These are phyloP conservation scores for Planiliza haematocheilus DNA, from an alignment of 2,113 vertebrate genomes.

Conservation along the genomic window DNA sequence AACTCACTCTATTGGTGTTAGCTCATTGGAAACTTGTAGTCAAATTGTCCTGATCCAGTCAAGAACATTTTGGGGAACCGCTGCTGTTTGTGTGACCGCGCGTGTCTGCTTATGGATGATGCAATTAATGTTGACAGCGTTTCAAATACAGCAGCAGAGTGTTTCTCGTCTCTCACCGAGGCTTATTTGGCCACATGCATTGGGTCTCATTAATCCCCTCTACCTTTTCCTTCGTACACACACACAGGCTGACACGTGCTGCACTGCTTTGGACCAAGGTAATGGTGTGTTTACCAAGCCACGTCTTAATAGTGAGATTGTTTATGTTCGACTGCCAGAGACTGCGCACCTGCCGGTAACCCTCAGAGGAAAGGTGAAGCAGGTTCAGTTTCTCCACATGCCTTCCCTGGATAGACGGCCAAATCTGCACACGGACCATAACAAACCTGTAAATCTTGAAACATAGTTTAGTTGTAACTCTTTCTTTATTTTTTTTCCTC, in stretches of 20 bases:
- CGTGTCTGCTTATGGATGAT: conserved; percentile 9
- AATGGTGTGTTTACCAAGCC: conserved; percentile 39
- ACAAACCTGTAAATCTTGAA: conserved; percentile 41
- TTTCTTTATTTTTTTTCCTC: conserved; percentile 9
- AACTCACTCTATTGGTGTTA: conserved; percentile 21
- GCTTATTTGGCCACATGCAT: conserved; percentile 22
- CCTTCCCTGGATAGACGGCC: conserved; percentile 13
- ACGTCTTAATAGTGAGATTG: conserved; percentile 52
- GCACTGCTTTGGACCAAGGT: conserved; percentile 37
- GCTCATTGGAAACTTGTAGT: conserved; percentile 31
- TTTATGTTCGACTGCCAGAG: conserved; percentile 41
- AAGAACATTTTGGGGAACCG: conserved; percentile 33
- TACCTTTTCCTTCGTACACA: conserved; percentile 11
- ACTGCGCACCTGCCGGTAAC: conserved; percentile 49
- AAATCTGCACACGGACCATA: conserved; percentile 12
- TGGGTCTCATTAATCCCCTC: conserved; percentile 39
- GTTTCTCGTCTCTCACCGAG: conserved; percentile 27
- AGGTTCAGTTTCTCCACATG: conserved; percentile 34
- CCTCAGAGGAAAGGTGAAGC: conserved; percentile 35
- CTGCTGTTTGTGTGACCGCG: not conserved
- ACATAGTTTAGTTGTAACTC: conserved; percentile 27
- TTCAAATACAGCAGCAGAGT: conserved; percentile 48
- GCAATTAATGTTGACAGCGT: conserved; percentile 50
- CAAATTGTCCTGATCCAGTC: conserved; percentile 23
- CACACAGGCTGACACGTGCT: conserved; percentile 6